Conservation (phyloP, 2,888 invertebrate genomes). For the Mythimna ferrago region DNA sequence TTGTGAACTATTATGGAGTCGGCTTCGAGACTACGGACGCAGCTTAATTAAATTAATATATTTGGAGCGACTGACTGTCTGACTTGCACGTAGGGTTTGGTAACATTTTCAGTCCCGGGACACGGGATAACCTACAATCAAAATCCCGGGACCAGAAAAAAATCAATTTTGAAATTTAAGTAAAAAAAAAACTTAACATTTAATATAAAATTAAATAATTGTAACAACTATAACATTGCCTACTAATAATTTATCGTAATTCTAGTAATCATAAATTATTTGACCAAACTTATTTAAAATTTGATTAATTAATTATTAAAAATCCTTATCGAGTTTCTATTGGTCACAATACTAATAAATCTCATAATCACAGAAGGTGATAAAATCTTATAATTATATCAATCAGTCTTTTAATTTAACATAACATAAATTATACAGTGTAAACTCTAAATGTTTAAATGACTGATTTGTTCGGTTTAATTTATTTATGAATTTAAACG, state of each 20-base stretch:
- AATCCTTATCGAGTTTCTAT: neutral
- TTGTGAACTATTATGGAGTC: neutral
- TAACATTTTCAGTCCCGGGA: neutral
- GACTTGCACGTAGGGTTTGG: neutral
- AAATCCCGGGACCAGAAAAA: neutral
- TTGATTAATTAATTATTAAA: too few relatives aligned
- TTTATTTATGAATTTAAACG: neutral
- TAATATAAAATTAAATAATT: neutral
- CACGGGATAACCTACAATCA: neutral
- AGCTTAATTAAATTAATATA: neutral
- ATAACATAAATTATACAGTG: neutral
- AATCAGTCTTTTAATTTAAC: neutral
- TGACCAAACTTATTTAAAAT: neutral
- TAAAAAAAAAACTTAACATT: neutral
- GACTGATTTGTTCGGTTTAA: neutral
- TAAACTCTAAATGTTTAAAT: neutral
- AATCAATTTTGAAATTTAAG: neutral
- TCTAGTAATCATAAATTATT: neutral
- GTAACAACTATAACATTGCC: neutral
- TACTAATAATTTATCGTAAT: too few relatives aligned
- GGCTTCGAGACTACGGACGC: neutral
- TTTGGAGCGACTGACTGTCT: neutral
- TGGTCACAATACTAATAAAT: neutral
- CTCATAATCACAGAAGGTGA: constrained; percentile 1
- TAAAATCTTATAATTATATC: neutral